phyloP scores from a whole-genome alignment of 2,888 invertebrate genomes.

The Brassicogethes aeneus region DNA sequence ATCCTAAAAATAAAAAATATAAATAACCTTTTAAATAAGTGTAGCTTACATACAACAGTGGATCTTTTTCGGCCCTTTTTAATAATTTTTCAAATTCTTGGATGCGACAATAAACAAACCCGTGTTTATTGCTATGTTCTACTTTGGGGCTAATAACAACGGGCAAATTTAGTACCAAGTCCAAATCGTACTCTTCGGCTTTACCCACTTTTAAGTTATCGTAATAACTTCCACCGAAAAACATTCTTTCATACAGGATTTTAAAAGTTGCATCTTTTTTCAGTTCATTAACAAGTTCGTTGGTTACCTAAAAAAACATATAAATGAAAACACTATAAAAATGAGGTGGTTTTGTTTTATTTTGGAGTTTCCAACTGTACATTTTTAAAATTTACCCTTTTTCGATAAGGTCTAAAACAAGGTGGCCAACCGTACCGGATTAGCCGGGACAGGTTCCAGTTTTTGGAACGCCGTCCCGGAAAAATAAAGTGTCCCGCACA shows the following conservation, averaged over 20 bases:
- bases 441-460: too few species aligned
- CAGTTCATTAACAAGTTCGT: conserved; percentile 28
- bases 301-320: conserved; percentile 24
- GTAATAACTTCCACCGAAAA: conserved; percentile 52
- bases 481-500: too few species aligned
- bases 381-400: too few species aligned
- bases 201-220: conserved; percentile 51
- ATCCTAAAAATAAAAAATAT: conserved; percentile 13
- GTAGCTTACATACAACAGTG: conserved; percentile 13
- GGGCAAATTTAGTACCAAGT: conserved; percentile 48
- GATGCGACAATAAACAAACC: conserved; percentile 41
- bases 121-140: conserved; percentile 32
- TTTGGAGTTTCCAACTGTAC: too few species aligned
- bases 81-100: conserved; percentile 5
- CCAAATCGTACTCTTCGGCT: conserved; percentile 54
- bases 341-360: too few species aligned
- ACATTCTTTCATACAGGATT: conserved; percentile 28
- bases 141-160: conserved; percentile 36
- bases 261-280: conserved; percentile 30
- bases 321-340: too few species aligned
- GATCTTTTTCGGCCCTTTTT: conserved; percentile 8
- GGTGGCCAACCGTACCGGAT: too few species aligned
- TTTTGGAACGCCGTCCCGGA: too few species aligned
- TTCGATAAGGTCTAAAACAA: too few species aligned
- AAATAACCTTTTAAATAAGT: background rate